phyloP scores from a whole-genome alignment of 2,888 invertebrate genomes.

The Axea sp. region DNA sequence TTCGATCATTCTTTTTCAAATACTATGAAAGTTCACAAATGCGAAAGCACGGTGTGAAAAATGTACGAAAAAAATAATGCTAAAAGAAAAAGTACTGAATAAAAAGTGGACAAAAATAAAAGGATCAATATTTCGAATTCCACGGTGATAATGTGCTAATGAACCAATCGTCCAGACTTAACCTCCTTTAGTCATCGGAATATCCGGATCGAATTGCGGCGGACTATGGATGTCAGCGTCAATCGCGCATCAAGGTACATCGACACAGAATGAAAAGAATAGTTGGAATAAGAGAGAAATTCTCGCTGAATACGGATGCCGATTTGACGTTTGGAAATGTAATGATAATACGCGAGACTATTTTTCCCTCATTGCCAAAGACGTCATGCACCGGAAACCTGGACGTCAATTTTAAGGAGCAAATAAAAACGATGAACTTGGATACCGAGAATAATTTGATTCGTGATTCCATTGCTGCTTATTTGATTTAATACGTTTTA shows the following conservation, averaged over 20 bases:
- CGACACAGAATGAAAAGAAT: conserved; percentile 51
- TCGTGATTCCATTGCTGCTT: conserved; percentile 19
- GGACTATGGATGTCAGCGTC: conserved; percentile 42
- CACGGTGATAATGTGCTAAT: conserved; percentile 57
- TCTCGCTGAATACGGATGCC: conserved; percentile 50
- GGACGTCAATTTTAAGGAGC: conserved; percentile 30
- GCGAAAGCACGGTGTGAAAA: conserved; percentile 30
- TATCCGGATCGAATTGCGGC: conserved; percentile 59
- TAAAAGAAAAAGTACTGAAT: conserved; percentile 10
- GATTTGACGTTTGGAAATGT: conserved; percentile 56
- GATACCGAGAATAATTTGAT: conserved; percentile 33
- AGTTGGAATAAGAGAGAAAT: conserved; percentile 44
- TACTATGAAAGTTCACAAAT: conserved; percentile 20
- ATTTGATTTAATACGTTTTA: conserved; percentile 21
- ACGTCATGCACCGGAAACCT: conserved; percentile 37
- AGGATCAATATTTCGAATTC: conserved; percentile 45
- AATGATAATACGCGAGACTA: conserved; percentile 42
- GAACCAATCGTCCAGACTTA: conserved; percentile 49
- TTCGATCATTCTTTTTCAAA: conserved; percentile 29
- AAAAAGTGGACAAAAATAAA: conserved; percentile 46
- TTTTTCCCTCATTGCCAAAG: conserved; percentile 46
- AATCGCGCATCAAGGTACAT: conserved; percentile 54
- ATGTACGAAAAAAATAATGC: conserved; percentile 13
- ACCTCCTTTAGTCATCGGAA: conserved; percentile 54
- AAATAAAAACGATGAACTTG: conserved; percentile 37